Base-by-base conservation (phyloP, 2,113 vertebrate genomes). In the Oreochromis niloticus region DNA sequence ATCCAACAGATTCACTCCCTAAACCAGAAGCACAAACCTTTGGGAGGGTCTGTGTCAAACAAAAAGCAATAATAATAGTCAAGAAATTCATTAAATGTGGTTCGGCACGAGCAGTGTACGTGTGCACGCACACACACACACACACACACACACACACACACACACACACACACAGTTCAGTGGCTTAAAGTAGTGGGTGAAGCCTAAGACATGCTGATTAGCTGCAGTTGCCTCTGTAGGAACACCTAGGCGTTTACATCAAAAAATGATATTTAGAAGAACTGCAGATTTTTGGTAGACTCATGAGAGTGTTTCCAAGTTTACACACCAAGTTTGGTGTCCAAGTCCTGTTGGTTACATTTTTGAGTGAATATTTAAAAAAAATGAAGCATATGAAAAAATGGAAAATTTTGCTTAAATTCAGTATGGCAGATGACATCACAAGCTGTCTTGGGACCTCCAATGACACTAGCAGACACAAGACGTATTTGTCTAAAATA, bases 121-220 rank as follows among this genome's bases (percentile, higher is more conserved):
- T 0, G 6, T 34, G 16, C 10, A 9, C 2, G 11, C 4, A 57
- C 55, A 27, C 55, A 14, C 54, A 3, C 7, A 2, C 16, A 0
- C 46, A 1, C 43, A 2, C 43, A 6, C 41, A 0, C 14, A 19
- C 11, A 13, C 22, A 7, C 5, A 7, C 11, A 30, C 27, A 39
- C 10, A 12, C 3, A 24, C 27, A 39, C 10, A 12, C 3, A 24
- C 12, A 24, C 2, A 19, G 41, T 46, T 46, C 9, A 73, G 27
- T 73, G 39, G 22, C 68, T 73, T 27, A 27, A 48, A 30, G 41
- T 73, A 27, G 41, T 46, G 41, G 39, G 24, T 48, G 14, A 73
- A 46, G 68, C 22, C 14, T 30, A 17, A 17, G 41, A 27, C 6
- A 75, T 30, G 22, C 24, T 17, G 9, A 48, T 30, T 27, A 10